Evolutionary conservation across 2,797 vertebrate species (phyloP), one percentile per base, ranked within the genome.

Genomic region (Xyrichtys novacula): DNA sequence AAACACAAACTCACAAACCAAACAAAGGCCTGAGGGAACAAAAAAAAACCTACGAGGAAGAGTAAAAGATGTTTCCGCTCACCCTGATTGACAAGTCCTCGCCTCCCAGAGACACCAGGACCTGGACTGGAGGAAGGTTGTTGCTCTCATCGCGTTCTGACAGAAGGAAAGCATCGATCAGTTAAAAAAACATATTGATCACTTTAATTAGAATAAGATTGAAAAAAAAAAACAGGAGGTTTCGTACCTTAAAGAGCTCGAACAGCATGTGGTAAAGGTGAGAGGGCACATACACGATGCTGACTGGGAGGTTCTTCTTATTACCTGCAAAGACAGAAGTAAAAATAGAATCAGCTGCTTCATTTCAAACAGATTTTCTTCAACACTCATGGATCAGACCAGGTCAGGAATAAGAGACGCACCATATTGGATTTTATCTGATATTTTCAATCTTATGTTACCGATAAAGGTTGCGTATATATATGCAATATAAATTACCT

Each of bases 251-350:
- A 66, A 98, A 98, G 83, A 98, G 96, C 88, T 98, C 97, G 48
- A 98, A 98, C 74, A 98, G 94, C 95, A 98, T 97, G 92, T 98
- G 97, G 74, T 98, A 98, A 28, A 98, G 95, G 75, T 98, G 97
- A 19, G 97, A 98, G 11, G 97, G 97, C 26, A 98, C 96, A 8
- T 98, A 98, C 9, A 96, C 96, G 17, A 98, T 97, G 88, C 85
- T 93, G 28, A 96, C 91, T 0, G 95, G 91, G 68, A 94, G 93
- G 46, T 81, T 91, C 26, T 85, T 64, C 20, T 81, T 90, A 79
- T 93, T 88, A 1, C 87, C 96, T 98, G 90, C 9, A 59, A 28
- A 70, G 22, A 47, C 12, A 44, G 6, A 19, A n/a, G 16, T 32
- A 55, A 46, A 72, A 62, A 48, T 0, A 20, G 36, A 68, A 26